Conservation (phyloP, 2,113 vertebrate species). For the Mola mola region DNA sequence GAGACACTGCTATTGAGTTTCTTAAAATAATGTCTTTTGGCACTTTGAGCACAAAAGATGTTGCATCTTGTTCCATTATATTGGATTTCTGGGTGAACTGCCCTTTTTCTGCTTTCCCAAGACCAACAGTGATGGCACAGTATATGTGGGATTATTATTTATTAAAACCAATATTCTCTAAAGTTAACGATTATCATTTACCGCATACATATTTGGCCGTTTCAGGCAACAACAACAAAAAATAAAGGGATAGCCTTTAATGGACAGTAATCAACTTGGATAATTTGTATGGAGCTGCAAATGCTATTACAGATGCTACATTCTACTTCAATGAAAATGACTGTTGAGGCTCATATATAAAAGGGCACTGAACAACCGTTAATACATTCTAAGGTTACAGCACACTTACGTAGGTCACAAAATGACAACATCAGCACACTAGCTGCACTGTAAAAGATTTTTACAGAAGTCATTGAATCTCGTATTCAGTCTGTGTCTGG, state of each 20-base stretch:
- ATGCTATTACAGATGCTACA: constrained; percentile 13
- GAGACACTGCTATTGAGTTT: too few relatives aligned
- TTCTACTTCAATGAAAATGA: constrained; percentile 27
- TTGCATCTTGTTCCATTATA: too few relatives aligned
- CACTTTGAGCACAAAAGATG: too few relatives aligned
- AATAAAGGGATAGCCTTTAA: neutral
- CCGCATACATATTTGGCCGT: constrained; percentile 4
- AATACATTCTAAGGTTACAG: constrained; percentile 30
- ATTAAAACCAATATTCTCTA: neutral
- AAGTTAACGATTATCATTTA: constrained; percentile 30
- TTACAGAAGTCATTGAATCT: constrained; percentile 41
- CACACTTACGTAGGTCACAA: constrained; percentile 34
- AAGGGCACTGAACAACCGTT: constrained; percentile 40
- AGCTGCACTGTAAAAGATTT: constrained; percentile 50
- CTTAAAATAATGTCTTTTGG: too few relatives aligned
- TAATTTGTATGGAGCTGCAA: constrained; percentile 5
- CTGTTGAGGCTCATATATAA: constrained; percentile 19
- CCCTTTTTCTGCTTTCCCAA: too few relatives aligned
- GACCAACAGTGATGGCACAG: too few relatives aligned
- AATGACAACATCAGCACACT: constrained; percentile 29
- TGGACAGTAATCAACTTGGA: neutral
- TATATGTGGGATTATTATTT: too few relatives aligned
- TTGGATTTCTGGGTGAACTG: too few relatives aligned
- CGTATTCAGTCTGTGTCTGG: constrained; percentile 17
- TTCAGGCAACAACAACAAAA: constrained; percentile 9